Percentiles rank a stretch among this genome's conserved stretches.
Evolutionary conservation across 2,888 invertebrate genomes (phyloP).

Genomic region (Stegana nigrithorax): DNA sequence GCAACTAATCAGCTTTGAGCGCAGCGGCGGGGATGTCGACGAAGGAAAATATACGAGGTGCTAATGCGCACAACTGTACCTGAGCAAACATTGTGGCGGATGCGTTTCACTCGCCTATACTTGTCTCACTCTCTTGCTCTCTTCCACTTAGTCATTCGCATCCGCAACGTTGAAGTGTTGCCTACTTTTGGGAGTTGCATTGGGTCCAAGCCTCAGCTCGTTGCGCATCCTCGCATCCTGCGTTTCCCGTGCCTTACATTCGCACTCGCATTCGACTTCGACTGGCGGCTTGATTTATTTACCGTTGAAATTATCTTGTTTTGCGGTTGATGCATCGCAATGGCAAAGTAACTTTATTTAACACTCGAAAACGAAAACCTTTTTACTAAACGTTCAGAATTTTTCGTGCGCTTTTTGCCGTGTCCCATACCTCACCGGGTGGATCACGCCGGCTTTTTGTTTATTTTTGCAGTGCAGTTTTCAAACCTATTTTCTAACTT

Average conservation of each 20-base stretch:
- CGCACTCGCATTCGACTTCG: constrained; percentile 17
- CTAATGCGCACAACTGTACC: constrained; percentile 37
- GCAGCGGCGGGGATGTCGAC: background rate
- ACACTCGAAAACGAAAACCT: constrained; percentile 58
- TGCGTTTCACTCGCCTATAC: constrained; percentile 28
- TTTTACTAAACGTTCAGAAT: constrained; percentile 42
- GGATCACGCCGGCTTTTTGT: no score
- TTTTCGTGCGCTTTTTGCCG: constrained; percentile 17
- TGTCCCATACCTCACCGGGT: no score
- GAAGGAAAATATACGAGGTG: constrained; percentile 34
- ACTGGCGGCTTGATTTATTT: constrained; percentile 61
- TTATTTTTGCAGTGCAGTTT: constrained; percentile 21
- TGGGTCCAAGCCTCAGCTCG: background rate
- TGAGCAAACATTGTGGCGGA: background rate
- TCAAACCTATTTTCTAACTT: constrained; percentile 41
- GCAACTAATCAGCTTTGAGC: constrained; percentile 13
- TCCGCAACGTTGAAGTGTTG: constrained; percentile 26
- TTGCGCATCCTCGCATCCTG: background rate
- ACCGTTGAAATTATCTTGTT: constrained; percentile 65
- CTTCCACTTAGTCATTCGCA: constrained; percentile 7
- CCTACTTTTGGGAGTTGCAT: constrained; percentile 42
- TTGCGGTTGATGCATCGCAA: constrained; percentile 60
- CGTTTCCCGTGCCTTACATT: no score
- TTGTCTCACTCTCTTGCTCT: constrained; percentile 27
- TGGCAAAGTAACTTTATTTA: constrained; percentile 58